These are phyloP conservation scores for Formica aserva DNA, from an alignment of 2,888 invertebrate genomes.

Conservation along the genomic window DNA sequence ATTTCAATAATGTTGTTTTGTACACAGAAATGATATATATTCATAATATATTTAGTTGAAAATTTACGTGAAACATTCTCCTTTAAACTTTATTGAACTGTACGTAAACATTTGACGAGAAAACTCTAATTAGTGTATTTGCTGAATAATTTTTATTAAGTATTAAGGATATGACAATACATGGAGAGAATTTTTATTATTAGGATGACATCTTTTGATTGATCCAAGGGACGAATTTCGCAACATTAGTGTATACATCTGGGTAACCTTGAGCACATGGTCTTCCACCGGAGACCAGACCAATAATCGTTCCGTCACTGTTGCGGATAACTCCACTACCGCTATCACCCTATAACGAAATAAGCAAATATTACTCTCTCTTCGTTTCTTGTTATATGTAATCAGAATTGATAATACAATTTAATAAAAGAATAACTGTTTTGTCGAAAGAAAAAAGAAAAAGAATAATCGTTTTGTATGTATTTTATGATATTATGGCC, in stretches of 20 bases:
- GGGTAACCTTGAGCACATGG: constrained; percentile 31
- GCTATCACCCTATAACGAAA: constrained; percentile 50
- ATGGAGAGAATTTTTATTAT: background rate
- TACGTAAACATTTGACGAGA: background rate
- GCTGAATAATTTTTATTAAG: constrained; percentile 20
- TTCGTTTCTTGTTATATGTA: background rate
- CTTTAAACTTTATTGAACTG: background rate
- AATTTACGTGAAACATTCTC: background rate
- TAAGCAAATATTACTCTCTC: background rate
- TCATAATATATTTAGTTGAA: background rate
- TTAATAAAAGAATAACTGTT: background rate
- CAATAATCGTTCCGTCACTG: background rate
- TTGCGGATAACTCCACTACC: constrained; percentile 29
- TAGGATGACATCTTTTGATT: background rate
- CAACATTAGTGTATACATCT: constrained; percentile 27
- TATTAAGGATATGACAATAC: background rate
- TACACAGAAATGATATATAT: background rate
- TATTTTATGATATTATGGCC: background rate
- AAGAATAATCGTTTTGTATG: background rate
- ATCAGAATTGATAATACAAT: background rate
- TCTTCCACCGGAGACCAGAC: constrained; percentile 40
- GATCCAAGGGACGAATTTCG: background rate
- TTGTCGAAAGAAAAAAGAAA: background rate
- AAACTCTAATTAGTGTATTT: background rate
- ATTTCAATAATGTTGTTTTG: background rate